Evolutionary conservation across 1,140 invertebrate genomes (phyloP).

Genomic region (Tetramorium parvispinum): DNA sequence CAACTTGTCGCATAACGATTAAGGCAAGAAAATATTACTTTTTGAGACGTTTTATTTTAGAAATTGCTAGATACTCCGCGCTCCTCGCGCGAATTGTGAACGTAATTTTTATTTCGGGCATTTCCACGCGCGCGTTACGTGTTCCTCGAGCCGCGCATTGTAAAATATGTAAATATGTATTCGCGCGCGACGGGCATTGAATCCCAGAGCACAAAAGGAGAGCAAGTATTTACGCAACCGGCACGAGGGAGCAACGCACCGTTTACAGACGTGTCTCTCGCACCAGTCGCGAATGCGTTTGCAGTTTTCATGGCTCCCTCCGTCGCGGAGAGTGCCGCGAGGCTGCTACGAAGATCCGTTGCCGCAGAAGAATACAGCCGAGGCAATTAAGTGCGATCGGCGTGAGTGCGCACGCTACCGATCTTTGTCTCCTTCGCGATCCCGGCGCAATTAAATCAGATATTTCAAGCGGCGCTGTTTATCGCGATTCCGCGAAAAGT

Average conservation of each 20-base stretch:
- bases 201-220: conserved; percentile 36
- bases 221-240: conserved; percentile 56
- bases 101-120: conserved; percentile 55
- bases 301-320: conserved; percentile 53
- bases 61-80: not conserved
- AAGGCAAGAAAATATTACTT: not conserved
- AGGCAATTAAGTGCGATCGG: conserved; percentile 62
- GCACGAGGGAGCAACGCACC: conserved; percentile 58
- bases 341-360: conserved; percentile 1
- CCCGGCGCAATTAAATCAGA: conserved; percentile 83
- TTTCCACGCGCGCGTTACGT: conserved; percentile 14
- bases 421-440: conserved; percentile 82
- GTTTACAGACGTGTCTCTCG: conserved; percentile 36
- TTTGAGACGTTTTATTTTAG: not conserved
- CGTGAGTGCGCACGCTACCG: conserved; percentile 64
- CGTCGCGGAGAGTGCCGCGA: not conserved
- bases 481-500: conserved; percentile 75
- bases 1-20: not conserved
- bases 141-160: conserved; percentile 31
- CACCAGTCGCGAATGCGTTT: conserved; percentile 19
- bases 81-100: not conserved
- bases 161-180: conserved; percentile 62
- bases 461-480: conserved; percentile 82
- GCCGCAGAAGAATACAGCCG: conserved; percentile 35
- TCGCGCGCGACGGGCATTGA: conserved; percentile 33